phyloP scores from a whole-genome alignment of 2,797 vertebrate genomes.

The Anguilla marmorata region DNA sequence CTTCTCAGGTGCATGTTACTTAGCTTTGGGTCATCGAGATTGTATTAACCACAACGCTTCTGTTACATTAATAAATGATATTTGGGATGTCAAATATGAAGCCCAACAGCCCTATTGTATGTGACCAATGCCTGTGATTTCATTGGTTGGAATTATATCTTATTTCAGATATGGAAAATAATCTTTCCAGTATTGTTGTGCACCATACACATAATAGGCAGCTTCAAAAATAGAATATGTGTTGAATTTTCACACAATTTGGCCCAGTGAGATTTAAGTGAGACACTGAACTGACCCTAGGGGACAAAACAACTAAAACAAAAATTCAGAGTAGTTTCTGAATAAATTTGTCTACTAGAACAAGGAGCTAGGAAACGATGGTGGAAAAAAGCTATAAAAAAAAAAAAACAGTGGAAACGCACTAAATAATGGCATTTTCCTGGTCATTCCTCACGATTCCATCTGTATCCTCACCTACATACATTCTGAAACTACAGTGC shows the following conservation, averaged over 20 bases:
- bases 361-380: not conserved
- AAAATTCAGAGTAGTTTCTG: not conserved
- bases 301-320: not conserved
- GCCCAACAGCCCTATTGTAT: too few species aligned
- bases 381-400: not conserved
- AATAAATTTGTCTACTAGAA: not conserved
- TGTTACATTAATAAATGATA: too few species aligned
- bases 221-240: not conserved
- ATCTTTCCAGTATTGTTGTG: not conserved
- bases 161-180: too few species aligned
- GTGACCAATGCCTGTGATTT: too few species aligned
- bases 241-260: not conserved
- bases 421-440: not conserved
- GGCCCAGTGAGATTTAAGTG: not conserved
- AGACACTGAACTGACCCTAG: too few species aligned
- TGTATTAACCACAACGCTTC: too few species aligned
- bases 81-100: not conserved
- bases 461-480: not conserved
- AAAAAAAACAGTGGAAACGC: not conserved
- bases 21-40: too few species aligned
- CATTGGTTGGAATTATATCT: too few species aligned
- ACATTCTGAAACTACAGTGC: not conserved
- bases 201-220: not conserved
- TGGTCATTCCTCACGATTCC: not conserved
- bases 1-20: too few species aligned